phyloP scores from a whole-genome alignment of 2,888 invertebrate genomes.

The Leucophenga maculata region DNA sequence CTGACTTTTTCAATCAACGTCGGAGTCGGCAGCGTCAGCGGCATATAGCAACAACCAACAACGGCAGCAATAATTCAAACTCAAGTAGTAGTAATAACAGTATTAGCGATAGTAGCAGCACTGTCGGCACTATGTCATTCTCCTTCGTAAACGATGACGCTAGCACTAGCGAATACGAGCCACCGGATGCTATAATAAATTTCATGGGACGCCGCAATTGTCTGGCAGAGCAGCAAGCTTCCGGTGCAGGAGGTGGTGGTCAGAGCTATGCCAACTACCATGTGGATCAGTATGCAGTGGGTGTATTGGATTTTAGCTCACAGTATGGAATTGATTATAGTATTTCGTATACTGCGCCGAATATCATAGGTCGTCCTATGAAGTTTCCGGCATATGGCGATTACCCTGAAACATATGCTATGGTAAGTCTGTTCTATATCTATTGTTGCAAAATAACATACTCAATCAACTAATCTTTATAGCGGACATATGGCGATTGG shows the following conservation, averaged over 20 bases:
- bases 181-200: slow-evolving; percentile 54
- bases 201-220: slow-evolving; percentile 50
- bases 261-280: slow-evolving; percentile 50
- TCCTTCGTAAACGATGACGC: slow-evolving; percentile 40
- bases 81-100: slow-evolving; percentile 26
- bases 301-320: slow-evolving; percentile 88
- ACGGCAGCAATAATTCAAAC: slow-evolving; percentile 21
- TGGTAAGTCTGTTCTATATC: slow-evolving; percentile 77
- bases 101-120: background rate
- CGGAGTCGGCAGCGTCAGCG: background rate
- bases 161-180: no score
- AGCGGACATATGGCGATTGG: slow-evolving; percentile 90
- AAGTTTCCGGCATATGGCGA: slow-evolving; percentile 93
- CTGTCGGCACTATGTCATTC: slow-evolving; percentile 44
- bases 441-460: slow-evolving; percentile 4
- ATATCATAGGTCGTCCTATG: slow-evolving; percentile 86
- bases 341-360: slow-evolving; percentile 90
- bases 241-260: slow-evolving; percentile 39
- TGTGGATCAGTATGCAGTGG: slow-evolving; percentile 84
- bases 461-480: background rate
- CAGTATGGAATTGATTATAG: slow-evolving; percentile 91
- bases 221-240: slow-evolving; percentile 32
- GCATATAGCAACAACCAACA: background rate
- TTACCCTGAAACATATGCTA: slow-evolving; percentile 90
- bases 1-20: background rate